Evolutionary conservation across 2,113 vertebrate genomes (phyloP).

Genomic region (Megalops atlanticus): DNA sequence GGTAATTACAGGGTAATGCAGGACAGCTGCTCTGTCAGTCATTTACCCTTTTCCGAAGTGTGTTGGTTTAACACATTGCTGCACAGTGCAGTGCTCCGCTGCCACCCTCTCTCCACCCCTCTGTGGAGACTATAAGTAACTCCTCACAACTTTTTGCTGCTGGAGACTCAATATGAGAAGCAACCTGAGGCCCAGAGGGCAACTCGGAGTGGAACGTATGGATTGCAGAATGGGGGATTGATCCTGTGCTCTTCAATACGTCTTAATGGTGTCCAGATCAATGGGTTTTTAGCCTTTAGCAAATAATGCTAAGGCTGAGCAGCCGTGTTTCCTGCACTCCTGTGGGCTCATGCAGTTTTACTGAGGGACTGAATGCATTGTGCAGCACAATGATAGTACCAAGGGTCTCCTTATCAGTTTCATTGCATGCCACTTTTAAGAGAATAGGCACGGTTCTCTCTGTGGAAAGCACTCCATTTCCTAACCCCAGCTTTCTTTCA

Average conservation of each 20-base stretch:
- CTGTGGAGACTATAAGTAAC: too few relatives aligned
- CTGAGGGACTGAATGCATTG: background rate
- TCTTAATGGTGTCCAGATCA: background rate
- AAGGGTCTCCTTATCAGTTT: background rate
- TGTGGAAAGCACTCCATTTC: too few relatives aligned
- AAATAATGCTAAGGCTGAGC: too few relatives aligned
- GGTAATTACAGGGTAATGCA: slow-evolving; percentile 10
- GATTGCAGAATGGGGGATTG: too few relatives aligned
- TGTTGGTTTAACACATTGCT: background rate
- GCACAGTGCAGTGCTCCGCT: background rate
- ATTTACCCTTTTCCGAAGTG: background rate
- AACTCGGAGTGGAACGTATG: too few relatives aligned
- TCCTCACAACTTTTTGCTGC: too few relatives aligned
- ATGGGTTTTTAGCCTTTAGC: background rate
- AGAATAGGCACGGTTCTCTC: too few relatives aligned
- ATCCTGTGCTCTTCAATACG: background rate
- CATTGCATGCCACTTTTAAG: too few relatives aligned
- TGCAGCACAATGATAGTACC: background rate
- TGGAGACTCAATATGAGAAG: too few relatives aligned
- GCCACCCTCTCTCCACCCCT: background rate
- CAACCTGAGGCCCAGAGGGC: too few relatives aligned
- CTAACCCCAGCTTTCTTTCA: too few relatives aligned
- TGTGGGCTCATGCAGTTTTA: background rate
- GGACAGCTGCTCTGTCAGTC: background rate
- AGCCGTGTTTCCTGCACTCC: background rate